Conservation (phyloP, 2,113 vertebrate species). For the Hassar affinis region DNA sequence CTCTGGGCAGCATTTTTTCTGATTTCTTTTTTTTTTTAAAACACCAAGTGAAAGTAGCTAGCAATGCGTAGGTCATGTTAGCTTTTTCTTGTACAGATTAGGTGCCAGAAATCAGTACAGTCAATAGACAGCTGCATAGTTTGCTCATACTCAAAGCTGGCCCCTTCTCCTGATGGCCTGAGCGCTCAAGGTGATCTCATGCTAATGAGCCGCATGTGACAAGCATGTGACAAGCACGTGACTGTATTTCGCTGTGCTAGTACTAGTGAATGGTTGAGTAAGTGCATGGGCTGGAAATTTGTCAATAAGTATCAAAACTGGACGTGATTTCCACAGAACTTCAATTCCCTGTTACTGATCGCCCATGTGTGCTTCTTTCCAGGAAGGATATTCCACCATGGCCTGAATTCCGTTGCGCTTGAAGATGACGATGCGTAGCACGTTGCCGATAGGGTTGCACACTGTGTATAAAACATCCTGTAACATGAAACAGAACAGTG, state of each 20-base stretch:
- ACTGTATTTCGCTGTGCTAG: not conserved
- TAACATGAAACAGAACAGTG: slow-evolving; percentile 30
- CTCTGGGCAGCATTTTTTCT: not conserved
- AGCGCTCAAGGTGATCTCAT: not conserved
- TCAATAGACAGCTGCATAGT: not conserved
- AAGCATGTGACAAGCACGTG: not conserved
- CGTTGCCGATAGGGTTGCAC: slow-evolving; percentile 88
- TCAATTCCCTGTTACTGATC: not conserved
- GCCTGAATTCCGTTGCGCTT: slow-evolving; percentile 95
- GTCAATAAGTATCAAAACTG: not conserved
- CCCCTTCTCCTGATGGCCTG: not conserved
- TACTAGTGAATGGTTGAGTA: not conserved
- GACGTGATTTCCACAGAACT: slow-evolving; percentile 12
- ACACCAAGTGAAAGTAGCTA: not conserved
- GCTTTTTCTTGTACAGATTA: not conserved
- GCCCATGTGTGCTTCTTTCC: not conserved
- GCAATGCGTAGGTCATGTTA: not conserved
- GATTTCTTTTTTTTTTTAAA: too few relatives aligned
- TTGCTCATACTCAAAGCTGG: not conserved
- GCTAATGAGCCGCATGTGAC: not conserved
- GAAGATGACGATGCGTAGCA: slow-evolving; percentile 94
- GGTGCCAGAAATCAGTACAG: not conserved
- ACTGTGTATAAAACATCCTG: slow-evolving; percentile 92
- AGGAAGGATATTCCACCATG: slow-evolving; percentile 97
- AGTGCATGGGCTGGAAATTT: not conserved